Evolutionary conservation across 2,888 invertebrate genomes (phyloP), one percentile per base, ranked within the genome.

Genomic region (Arctia plantaginis): DNA sequence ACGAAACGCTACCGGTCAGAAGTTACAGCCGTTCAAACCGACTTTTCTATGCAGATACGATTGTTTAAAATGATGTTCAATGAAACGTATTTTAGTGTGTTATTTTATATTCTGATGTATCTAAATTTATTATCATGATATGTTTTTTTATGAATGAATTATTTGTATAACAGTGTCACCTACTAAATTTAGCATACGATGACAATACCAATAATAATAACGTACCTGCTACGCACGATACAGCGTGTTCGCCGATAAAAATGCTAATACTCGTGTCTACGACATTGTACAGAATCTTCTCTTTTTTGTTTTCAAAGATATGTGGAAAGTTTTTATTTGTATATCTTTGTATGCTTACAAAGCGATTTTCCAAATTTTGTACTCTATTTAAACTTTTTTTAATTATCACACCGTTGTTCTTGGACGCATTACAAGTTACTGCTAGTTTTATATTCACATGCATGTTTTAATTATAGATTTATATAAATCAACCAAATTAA

Each of bases 1-100:
- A 81, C 84, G 88, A 88, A 88, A 87, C 88, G 93, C 93, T 92
- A 91, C 92, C 92, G 93, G 92, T 91, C 93, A 91, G 89, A 88
- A 91, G 90, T 91, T 88, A 89, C 89, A 87, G 88, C 82, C 82
- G 76, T 79, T 84, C 77, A 80, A 79, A 78, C 80, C 80, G 79
- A 81, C 73, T 86, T 83, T 70, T 85, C 85, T 84, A 91, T 90
- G 90, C 88, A 90, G 90, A 90, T 88, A 80, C 77, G 70, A 51
- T 76, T 71, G 70, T 80, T 83, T 84, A 74, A 76, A 84, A 83
- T 78, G 72, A 72, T 65, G 71, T 69, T 71, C 70, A 51, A 27
- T 51, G 55, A 73, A 69, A 75, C 51, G 66, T 70, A 69, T 8
- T 72, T 59, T 75, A 39, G 27, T 41, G 23, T 1, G 8, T 71